Evolutionary conservation across 1,140 invertebrate species (phyloP).

Genomic region (Drosophila lacteicornis): DNA sequence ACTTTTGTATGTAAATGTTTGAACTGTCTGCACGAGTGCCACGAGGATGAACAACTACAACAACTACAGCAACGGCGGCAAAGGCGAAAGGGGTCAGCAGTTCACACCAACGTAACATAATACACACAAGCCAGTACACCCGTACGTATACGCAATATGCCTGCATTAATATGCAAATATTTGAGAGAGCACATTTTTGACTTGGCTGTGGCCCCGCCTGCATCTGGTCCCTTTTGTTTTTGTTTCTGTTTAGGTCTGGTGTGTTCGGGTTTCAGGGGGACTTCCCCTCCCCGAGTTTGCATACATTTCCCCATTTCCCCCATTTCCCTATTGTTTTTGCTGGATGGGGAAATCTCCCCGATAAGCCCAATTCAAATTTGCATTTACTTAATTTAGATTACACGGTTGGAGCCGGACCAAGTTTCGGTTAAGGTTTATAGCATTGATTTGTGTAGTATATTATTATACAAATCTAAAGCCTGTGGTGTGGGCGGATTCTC

Average conservation of each 20-base stretch:
- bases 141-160: constrained; percentile 37
- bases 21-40: constrained; percentile 76
- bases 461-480: background rate
- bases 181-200: constrained; percentile 61
- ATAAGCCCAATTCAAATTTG: constrained; percentile 51
- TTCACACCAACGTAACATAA: constrained; percentile 50
- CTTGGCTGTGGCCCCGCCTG: constrained; percentile 23
- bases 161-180: constrained; percentile 81
- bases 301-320: constrained; percentile 1
- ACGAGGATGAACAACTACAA: constrained; percentile 59
- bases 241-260: constrained; percentile 9
- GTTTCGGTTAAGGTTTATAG: background rate
- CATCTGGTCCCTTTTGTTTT: constrained; percentile 13
- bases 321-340: constrained; percentile 15
- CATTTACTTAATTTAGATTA: constrained; percentile 55
- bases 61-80: constrained; percentile 34
- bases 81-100: constrained; percentile 62
- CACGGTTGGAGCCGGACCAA: background rate
- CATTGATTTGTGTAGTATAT: constrained; percentile 18
- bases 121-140: constrained; percentile 33
- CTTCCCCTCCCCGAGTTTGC: constrained; percentile 11
- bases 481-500: background rate
- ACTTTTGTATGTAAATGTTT: constrained; percentile 76
- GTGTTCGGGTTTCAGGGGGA: background rate
- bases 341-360: constrained; percentile 10